Conservation (phyloP, 2,113 vertebrate genomes). For the Cheirogaleus medius region DNA sequence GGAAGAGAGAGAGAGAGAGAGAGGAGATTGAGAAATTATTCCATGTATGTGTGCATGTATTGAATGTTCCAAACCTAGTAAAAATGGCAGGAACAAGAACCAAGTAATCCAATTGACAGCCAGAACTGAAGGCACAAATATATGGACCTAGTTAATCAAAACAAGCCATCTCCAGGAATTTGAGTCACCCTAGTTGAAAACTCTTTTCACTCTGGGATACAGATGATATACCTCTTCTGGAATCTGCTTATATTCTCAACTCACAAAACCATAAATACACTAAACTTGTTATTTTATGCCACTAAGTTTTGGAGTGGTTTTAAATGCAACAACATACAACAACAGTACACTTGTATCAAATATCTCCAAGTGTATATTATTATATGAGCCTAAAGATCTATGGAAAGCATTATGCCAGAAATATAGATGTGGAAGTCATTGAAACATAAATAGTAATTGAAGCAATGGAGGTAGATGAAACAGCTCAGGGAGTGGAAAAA, state of each 20-base stretch:
- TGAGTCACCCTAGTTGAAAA: neutral
- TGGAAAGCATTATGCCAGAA: neutral
- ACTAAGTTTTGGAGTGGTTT: neutral
- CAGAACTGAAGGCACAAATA: neutral
- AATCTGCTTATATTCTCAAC: neutral
- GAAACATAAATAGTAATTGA: neutral
- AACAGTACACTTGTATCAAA: neutral
- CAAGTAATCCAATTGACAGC: neutral
- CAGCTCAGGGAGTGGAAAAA: neutral
- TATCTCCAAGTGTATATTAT: neutral
- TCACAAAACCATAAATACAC: neutral
- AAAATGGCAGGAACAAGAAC: neutral
- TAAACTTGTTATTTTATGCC: neutral
- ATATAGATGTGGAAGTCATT: neutral
- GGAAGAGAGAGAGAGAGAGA: neutral
- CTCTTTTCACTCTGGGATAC: accelerated
- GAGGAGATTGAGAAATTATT: neutral
- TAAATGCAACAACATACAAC: neutral
- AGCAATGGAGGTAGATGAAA: neutral
- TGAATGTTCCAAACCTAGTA: neutral
- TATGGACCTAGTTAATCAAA: neutral
- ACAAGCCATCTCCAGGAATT: neutral
- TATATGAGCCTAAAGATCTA: neutral
- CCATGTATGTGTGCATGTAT: neutral
- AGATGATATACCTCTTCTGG: neutral